Base-by-base conservation (phyloP, 30 jellyfish, hydroid and myxozoan genomes). In the Hydractinia echinata region DNA sequence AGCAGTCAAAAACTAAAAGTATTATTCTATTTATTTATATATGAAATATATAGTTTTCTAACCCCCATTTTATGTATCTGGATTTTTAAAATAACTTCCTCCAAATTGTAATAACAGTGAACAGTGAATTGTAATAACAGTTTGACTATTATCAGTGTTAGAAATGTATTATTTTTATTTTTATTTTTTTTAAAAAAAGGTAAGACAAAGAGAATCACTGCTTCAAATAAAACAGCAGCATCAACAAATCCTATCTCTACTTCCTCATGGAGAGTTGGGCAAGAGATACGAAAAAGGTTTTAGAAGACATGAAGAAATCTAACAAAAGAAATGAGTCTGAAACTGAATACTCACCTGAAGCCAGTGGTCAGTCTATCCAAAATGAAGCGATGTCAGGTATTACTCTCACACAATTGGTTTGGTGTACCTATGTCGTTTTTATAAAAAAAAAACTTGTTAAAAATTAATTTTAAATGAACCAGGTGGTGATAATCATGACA, bases 201-300 rank as follows among this genome's bases (percentile, higher is more conserved):
- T 44, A 64, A 64, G 39, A 51, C 74, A 7, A 44, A 64, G 39
- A 64, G 74, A 13, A 64, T 64, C 39, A 64, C 39, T 64, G 74
- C 74, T 64, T 51, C 74, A 64, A 64, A 4, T n/a, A 64, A 64
- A 64, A 44, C 74, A n/a, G 8, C 81, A n/a, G 0, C 81, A 72
- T 6, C 30, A 18, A 60, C n/a, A 15, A 68, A 68, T 68, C 73
- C 89, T 10, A 89, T 89, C 13, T 61, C 97, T 4, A 82, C 93
- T 4, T 56, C 87, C 14, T 89, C 97, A 6, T 89, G 97, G 97
- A 85, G 97, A 8, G 86, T 81, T 13, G 97, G 97, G 18, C 97
- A 89, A 67, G 95, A 89, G 52, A 87, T 88, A 49, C 95, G 72
- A n/a, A 88, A 86, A 89, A 89, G 74, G 87, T 76, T 13, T 53